These are phyloP conservation scores for Pecten maximus DNA, from an alignment of 2,888 invertebrate species.

Conservation along the genomic window DNA sequence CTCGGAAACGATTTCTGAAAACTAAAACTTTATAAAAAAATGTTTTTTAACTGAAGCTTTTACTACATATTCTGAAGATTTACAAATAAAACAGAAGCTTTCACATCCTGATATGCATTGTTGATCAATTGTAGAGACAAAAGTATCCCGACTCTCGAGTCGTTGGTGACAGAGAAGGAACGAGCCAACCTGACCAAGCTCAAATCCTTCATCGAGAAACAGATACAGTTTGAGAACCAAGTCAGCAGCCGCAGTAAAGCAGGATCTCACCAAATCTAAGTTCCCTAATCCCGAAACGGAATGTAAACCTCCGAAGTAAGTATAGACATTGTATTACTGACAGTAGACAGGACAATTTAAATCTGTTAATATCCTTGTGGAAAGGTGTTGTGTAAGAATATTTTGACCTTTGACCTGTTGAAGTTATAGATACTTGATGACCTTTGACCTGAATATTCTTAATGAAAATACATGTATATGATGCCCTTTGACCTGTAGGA, in stretches of 20 bases:
- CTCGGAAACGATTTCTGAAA: too few species aligned
- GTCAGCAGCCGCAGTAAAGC: constrained; percentile 71
- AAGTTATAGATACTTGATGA: too few species aligned
- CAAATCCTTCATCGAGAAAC: constrained; percentile 84
- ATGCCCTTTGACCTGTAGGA: neutral
- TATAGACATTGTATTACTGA: constrained; percentile 34
- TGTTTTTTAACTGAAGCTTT: too few species aligned
- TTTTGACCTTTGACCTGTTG: too few species aligned
- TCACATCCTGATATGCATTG: neutral
- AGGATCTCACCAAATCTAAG: constrained; percentile 73
- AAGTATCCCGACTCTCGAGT: constrained; percentile 94
- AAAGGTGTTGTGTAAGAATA: neutral
- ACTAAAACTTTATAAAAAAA: too few species aligned
- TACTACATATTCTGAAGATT: too few species aligned
- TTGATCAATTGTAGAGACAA: constrained; percentile 87
- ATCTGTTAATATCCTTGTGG: neutral
- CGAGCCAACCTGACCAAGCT: constrained; percentile 87
- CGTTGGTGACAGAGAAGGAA: constrained; percentile 87
- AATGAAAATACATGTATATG: too few species aligned
- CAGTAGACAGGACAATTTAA: too few species aligned
- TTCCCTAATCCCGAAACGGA: constrained; percentile 84
- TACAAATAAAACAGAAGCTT: too few species aligned
- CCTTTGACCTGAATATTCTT: too few species aligned
- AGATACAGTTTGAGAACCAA: constrained; percentile 79
- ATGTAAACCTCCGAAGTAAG: constrained; percentile 80